Evolutionary conservation across 1,140 invertebrate genomes (phyloP).

Genomic region (Camponotus floridanus): DNA sequence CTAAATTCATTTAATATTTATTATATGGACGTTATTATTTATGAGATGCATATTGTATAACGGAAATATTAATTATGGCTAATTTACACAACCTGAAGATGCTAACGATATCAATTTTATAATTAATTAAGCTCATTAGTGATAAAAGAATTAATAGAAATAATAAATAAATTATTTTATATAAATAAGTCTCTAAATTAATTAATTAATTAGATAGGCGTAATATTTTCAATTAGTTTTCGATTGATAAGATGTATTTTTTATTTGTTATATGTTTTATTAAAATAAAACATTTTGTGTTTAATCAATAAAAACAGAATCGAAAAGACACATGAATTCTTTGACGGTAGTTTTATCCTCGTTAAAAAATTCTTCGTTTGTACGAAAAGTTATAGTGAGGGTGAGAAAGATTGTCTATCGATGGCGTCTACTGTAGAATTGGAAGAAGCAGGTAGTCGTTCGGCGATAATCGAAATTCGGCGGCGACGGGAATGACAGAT

Average conservation of each 20-base stretch:
- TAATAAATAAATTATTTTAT: background rate
- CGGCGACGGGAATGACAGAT: constrained; percentile 49
- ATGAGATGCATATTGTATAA: constrained; percentile 39
- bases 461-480: constrained; percentile 1
- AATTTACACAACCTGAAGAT: constrained; percentile 14
- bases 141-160: constrained; percentile 3
- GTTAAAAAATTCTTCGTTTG: constrained; percentile 30
- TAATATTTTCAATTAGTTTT: background rate
- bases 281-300: background rate
- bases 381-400: background rate
- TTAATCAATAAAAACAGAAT: background rate
- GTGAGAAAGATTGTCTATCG: background rate
- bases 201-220: background rate
- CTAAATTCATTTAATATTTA: constrained; percentile 21
- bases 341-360: constrained; percentile 37
- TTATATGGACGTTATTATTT: constrained; percentile 27
- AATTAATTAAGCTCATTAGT: constrained; percentile 31
- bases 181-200: background rate
- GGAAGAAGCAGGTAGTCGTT: constrained; percentile 63
- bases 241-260: too few relatives aligned
- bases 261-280: too few relatives aligned
- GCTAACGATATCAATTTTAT: background rate
- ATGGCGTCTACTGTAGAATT: constrained; percentile 60
- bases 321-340: constrained; percentile 28
- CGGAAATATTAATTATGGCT: background rate